Evolutionary conservation across 2,113 vertebrate species (phyloP).

Genomic region (Carassius gibelio): DNA sequence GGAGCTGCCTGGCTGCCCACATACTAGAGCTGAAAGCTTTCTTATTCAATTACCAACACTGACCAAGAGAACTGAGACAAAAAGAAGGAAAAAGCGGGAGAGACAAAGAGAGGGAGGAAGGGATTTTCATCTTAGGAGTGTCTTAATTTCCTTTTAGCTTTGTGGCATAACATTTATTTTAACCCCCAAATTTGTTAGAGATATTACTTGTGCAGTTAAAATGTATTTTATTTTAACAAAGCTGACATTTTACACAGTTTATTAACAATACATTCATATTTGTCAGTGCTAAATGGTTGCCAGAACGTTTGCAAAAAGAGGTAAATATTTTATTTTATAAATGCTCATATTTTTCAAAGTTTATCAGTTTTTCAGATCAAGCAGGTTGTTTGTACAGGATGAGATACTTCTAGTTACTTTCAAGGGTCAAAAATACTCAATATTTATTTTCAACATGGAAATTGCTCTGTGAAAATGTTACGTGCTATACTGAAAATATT

Average conservation of each 20-base stretch:
- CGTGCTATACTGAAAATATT: background rate
- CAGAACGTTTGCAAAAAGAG: background rate
- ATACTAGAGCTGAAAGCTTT: constrained; percentile 9
- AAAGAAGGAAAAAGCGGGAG: constrained; percentile 40
- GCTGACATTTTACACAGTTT: background rate
- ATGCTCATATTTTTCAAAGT: too few species aligned
- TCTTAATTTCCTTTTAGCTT: background rate
- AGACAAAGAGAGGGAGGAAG: constrained; percentile 45
- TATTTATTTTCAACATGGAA: background rate
- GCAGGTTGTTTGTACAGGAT: background rate
- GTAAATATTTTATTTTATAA: background rate
- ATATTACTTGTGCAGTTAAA: background rate
- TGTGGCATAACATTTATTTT: background rate
- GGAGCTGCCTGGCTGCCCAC: constrained; percentile 1
- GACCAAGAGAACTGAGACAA: constrained; percentile 48
- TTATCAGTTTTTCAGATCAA: background rate
- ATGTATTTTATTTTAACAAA: background rate
- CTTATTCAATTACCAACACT: constrained; percentile 47
- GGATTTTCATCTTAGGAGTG: background rate
- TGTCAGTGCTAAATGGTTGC: background rate
- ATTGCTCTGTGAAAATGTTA: background rate
- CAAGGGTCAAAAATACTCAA: background rate
- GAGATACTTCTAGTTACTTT: background rate
- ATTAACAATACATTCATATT: background rate
- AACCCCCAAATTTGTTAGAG: background rate